Evolutionary conservation across 1,140 invertebrate species (phyloP).

Genomic region (Ceratitis capitata): DNA sequence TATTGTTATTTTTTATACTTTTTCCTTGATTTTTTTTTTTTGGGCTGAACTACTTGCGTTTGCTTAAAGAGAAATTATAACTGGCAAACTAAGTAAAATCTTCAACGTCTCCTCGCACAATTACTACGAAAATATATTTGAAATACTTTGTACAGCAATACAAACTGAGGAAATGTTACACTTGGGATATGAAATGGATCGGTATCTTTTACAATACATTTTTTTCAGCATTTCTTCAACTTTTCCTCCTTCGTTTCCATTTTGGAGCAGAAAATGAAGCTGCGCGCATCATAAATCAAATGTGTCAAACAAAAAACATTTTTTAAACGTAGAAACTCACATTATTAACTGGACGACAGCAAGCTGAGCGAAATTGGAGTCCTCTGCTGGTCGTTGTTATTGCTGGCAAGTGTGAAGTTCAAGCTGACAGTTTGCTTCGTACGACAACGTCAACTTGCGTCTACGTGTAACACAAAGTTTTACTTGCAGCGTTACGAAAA

Average conservation of each 20-base stretch:
- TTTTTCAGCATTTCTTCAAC: not conserved
- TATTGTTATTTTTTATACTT: not conserved
- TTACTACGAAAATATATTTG: too few species aligned
- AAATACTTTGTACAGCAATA: not conserved
- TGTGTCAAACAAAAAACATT: conserved; percentile 45
- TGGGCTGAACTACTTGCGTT: not conserved
- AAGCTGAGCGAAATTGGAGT: not conserved
- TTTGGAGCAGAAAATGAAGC: conserved; percentile 46
- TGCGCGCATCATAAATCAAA: conserved; percentile 45
- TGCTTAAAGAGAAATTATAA: conserved; percentile 27
- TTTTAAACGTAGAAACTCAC: conserved; percentile 44
- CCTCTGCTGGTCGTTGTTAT: not conserved
- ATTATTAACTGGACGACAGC: conserved; percentile 42
- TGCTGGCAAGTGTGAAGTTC: not conserved
- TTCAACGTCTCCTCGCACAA: not conserved
- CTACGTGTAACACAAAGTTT: not conserved
- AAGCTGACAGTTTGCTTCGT: not conserved
- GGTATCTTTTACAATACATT: not conserved
- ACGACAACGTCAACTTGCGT: not conserved
- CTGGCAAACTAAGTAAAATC: conserved; percentile 13
- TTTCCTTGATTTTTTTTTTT: not conserved
- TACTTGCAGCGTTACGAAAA: not conserved
- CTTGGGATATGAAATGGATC: not conserved
- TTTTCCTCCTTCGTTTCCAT: too few species aligned
- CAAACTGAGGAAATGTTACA: not conserved